Evolutionary conservation across 2,797 vertebrate species (phyloP).

Genomic region (Menidia menidia): DNA sequence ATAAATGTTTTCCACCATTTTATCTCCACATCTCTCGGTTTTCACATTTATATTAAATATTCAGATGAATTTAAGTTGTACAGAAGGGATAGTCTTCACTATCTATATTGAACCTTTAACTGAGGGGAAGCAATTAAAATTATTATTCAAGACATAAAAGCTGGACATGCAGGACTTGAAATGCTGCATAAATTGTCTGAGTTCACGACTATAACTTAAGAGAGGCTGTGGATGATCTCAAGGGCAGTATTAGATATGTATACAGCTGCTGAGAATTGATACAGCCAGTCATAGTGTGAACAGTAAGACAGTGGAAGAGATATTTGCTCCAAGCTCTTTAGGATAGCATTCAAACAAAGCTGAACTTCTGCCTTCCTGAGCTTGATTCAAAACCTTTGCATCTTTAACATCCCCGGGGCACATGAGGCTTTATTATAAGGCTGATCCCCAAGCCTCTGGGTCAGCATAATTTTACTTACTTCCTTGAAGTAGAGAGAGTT

Average conservation of each 20-base stretch:
- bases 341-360: slow-evolving; percentile 18
- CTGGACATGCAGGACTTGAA: neutral
- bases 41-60: no score
- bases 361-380: slow-evolving; percentile 18
- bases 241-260: neutral
- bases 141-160: neutral
- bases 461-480: slow-evolving; percentile 17
- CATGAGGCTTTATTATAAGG: slow-evolving; percentile 22
- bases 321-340: slow-evolving; percentile 3
- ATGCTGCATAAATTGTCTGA: neutral
- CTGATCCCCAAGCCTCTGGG: slow-evolving; percentile 17
- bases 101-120: neutral
- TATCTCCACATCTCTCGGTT: no score
- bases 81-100: no score
- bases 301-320: slow-evolving; percentile 1
- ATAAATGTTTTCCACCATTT: no score
- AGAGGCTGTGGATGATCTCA: slow-evolving; percentile 1
- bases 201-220: neutral
- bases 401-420: slow-evolving; percentile 23
- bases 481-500: slow-evolving; percentile 12
- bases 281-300: slow-evolving; percentile 6
- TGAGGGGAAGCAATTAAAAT: slow-evolving; percentile 1
- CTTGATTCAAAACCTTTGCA: slow-evolving; percentile 20
- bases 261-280: neutral
- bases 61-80: no score